Conservation (phyloP, 1,140 invertebrate species). For the Asobara japonica region DNA sequence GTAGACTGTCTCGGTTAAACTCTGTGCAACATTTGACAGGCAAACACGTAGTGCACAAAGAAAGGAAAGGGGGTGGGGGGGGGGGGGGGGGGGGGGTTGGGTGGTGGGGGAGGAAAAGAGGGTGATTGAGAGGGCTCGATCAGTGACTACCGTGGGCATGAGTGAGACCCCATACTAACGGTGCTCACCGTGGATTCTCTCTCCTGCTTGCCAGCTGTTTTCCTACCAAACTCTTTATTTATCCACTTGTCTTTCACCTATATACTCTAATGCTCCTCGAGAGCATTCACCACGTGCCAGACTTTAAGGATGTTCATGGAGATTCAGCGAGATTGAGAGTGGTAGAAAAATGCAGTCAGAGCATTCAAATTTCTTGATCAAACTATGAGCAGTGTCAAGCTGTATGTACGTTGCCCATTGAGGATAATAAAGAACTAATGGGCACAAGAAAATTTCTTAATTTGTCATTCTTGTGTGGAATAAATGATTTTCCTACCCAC, state of each 20-base stretch:
- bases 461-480: too few relatives aligned
- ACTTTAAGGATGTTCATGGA: background rate
- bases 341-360: too few relatives aligned
- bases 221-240: background rate
- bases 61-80: background rate
- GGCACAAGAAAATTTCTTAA: too few relatives aligned
- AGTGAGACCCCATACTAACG: background rate
- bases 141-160: background rate
- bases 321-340: too few relatives aligned
- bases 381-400: too few relatives aligned
- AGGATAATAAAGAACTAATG: too few relatives aligned
- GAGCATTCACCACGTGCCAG: background rate
- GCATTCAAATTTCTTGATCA: too few relatives aligned
- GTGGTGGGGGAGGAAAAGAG: background rate
- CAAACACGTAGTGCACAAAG: constrained; percentile 1
- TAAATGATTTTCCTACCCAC: too few relatives aligned
- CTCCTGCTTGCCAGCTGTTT: constrained; percentile 9
- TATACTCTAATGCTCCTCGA: background rate
- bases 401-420: too few relatives aligned
- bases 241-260: background rate
- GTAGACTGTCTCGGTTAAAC: background rate
- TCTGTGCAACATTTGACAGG: constrained; percentile 4
- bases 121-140: constrained; percentile 9
- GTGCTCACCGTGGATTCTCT: background rate
- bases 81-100: background rate